These are phyloP conservation scores for Erebia aethiops DNA, from an alignment of 2,888 invertebrate genomes.

Conservation along the genomic window DNA sequence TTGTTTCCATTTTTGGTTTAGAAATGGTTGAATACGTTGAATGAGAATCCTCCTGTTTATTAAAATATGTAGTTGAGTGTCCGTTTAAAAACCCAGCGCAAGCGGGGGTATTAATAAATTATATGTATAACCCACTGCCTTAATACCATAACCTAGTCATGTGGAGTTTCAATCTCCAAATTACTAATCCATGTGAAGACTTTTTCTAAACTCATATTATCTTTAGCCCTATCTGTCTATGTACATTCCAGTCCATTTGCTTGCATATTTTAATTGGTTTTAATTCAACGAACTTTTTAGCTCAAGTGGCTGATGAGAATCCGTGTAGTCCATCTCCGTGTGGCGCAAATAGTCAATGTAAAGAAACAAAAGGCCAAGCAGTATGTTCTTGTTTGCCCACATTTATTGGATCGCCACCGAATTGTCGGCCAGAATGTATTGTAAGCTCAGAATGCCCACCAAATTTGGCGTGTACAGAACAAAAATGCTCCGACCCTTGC, in stretches of 20 bases:
- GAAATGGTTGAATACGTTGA: too few species aligned
- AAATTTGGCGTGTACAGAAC: slow-evolving; percentile 86
- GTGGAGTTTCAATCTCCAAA: too few species aligned
- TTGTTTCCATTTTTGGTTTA: too few species aligned
- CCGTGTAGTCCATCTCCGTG: slow-evolving; percentile 85
- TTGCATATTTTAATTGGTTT: background rate
- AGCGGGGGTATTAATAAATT: too few species aligned
- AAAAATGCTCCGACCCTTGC: slow-evolving; percentile 88
- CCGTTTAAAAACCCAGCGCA: too few species aligned
- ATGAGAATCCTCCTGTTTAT: too few species aligned
- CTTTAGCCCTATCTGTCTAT: too few species aligned
- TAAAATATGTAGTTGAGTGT: too few species aligned
- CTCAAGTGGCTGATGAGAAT: slow-evolving; percentile 57
- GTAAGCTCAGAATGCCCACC: slow-evolving; percentile 86
- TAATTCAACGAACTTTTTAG: slow-evolving; percentile 63
- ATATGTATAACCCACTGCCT: too few species aligned
- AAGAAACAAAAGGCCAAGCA: slow-evolving; percentile 87
- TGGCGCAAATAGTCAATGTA: slow-evolving; percentile 90
- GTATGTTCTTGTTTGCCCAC: slow-evolving; percentile 87
- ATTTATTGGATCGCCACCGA: slow-evolving; percentile 87
- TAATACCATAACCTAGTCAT: too few species aligned
- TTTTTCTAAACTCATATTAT: too few species aligned
- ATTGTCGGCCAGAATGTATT: slow-evolving; percentile 88
- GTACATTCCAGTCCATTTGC: background rate
- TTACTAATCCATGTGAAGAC: too few species aligned